Conservation (phyloP, 2,888 invertebrate species). For the Apamea sordens region DNA sequence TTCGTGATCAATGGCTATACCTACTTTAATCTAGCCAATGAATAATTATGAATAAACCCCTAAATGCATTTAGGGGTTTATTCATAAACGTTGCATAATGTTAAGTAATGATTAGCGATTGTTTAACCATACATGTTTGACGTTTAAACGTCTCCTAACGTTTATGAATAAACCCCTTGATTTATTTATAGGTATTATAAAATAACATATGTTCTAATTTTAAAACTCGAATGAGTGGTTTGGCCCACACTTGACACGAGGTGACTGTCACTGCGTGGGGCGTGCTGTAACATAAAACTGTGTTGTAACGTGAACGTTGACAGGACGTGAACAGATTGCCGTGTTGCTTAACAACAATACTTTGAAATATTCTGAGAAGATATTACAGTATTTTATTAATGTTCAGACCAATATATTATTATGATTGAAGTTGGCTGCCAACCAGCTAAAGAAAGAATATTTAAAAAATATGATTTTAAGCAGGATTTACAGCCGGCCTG, state of each 20-base stretch:
- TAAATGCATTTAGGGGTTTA: not conserved
- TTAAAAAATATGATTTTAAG: not conserved
- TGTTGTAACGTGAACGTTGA: slow-evolving; percentile 41
- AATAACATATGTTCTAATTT: slow-evolving; percentile 45
- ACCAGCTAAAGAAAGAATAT: slow-evolving; percentile 3
- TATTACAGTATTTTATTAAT: not conserved
- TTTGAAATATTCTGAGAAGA: slow-evolving; percentile 15
- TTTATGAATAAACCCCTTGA: not conserved
- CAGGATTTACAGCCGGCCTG: not conserved
- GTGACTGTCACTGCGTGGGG: slow-evolving; percentile 37
- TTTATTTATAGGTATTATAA: too few species aligned
- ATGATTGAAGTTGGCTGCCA: slow-evolving; percentile 15
- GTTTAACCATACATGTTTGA: not conserved
- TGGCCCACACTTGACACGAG: slow-evolving; percentile 38
- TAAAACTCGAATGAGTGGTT: slow-evolving; percentile 38
- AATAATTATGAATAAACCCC: too few species aligned
- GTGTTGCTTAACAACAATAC: slow-evolving; percentile 10
- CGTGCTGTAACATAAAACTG: slow-evolving; percentile 34
- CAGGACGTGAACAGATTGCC: slow-evolving; percentile 41
- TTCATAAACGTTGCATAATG: not conserved
- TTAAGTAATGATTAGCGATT: too few species aligned
- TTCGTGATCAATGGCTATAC: not conserved
- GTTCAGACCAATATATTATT: not conserved
- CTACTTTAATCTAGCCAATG: not conserved
- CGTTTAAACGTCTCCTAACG: not conserved